phyloP scores from a whole-genome alignment of 1,140 invertebrate genomes.

The Microplitis mediator region DNA sequence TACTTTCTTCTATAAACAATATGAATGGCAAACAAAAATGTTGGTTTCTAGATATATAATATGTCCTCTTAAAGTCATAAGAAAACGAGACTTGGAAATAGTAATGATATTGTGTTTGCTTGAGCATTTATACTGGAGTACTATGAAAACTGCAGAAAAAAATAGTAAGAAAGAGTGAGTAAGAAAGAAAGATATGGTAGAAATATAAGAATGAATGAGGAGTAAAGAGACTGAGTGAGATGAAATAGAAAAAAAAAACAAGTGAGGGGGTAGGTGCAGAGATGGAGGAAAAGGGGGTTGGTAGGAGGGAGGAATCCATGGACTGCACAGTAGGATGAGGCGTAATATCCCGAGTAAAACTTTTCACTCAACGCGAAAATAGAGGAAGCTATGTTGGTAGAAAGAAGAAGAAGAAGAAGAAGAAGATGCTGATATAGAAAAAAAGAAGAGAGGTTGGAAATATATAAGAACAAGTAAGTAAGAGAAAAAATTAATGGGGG shows the following conservation, averaged over 20 bases:
- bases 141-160: neutral
- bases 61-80: slow-evolving; percentile 55
- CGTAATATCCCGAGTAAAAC: slow-evolving; percentile 62
- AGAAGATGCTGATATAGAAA: neutral
- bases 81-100: slow-evolving; percentile 59
- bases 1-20: slow-evolving; percentile 41
- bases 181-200: slow-evolving; percentile 9
- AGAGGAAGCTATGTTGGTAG: slow-evolving; percentile 27
- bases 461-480: slow-evolving; percentile 16
- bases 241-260: slow-evolving; percentile 17
- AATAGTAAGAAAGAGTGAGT: neutral
- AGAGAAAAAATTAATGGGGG: slow-evolving; percentile 25
- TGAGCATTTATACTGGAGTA: slow-evolving; percentile 12
- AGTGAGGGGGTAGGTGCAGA: slow-evolving; percentile 32
- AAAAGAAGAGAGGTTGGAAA: neutral
- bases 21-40: slow-evolving; percentile 55
- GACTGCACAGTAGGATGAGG: slow-evolving; percentile 42
- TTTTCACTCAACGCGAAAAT: slow-evolving; percentile 61
- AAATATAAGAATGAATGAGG: slow-evolving; percentile 19
- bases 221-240: slow-evolving; percentile 13
- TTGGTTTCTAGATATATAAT: slow-evolving; percentile 46
- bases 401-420: neutral
- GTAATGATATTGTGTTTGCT: slow-evolving; percentile 59
- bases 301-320: slow-evolving; percentile 19
- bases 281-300: slow-evolving; percentile 18